phyloP scores from a whole-genome alignment of 2,113 vertebrate species.

The Sinocyclocheilus rhinocerous region DNA sequence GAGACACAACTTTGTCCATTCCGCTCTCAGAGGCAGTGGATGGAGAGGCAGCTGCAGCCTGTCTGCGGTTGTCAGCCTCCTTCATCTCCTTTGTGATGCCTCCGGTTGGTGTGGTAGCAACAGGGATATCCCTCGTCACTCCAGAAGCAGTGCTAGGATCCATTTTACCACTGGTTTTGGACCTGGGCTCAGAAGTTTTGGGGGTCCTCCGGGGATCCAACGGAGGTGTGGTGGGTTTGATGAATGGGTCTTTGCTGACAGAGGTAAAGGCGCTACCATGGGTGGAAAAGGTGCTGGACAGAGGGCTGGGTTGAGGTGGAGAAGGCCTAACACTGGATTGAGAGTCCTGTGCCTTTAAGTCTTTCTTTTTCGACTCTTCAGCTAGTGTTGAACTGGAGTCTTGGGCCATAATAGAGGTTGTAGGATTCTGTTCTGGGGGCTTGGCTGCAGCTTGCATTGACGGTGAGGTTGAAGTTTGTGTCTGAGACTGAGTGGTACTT shows the following conservation, averaged over 20 bases:
- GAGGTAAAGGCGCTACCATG: constrained; percentile 77
- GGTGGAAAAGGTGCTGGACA: constrained; percentile 69
- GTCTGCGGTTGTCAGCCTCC: constrained; percentile 67
- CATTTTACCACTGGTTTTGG: constrained; percentile 20
- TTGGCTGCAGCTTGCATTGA: constrained; percentile 41
- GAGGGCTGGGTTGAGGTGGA: constrained; percentile 55
- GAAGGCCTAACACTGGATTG: constrained; percentile 49
- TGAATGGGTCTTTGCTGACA: constrained; percentile 69
- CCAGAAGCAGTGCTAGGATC: constrained; percentile 39
- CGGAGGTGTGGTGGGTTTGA: constrained; percentile 62
- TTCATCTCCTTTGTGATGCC: constrained; percentile 75
- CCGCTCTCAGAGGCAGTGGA: constrained; percentile 60
- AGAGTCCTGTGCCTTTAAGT: constrained; percentile 45
- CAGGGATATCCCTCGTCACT: constrained; percentile 48
- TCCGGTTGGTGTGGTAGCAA: constrained; percentile 63
- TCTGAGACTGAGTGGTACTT: constrained; percentile 34
- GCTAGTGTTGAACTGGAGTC: constrained; percentile 45
- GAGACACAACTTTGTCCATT: constrained; percentile 71
- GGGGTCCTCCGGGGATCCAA: constrained; percentile 49
- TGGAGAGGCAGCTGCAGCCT: constrained; percentile 49
- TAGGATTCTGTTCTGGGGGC: constrained; percentile 25
- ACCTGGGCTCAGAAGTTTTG: constrained; percentile 43
- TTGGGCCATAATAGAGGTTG: neutral
- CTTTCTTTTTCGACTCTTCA: constrained; percentile 39
- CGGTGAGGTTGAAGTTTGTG: constrained; percentile 31